Evolutionary conservation across 2,113 vertebrate species (phyloP).

Genomic region (Peromyscus californicus): DNA sequence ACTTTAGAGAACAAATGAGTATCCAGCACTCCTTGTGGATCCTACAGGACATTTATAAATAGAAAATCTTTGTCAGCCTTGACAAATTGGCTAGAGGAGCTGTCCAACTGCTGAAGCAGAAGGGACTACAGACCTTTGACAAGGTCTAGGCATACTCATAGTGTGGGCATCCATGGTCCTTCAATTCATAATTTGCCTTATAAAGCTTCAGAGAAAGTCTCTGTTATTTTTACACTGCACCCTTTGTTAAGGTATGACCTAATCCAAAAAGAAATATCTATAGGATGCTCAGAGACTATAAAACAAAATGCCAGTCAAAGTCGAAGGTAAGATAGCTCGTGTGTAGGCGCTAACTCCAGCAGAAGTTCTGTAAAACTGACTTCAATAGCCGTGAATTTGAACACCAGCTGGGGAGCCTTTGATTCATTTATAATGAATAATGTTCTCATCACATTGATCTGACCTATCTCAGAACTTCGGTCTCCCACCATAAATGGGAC

Average conservation of each 20-base stretch:
- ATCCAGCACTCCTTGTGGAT: background rate
- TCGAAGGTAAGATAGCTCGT: background rate
- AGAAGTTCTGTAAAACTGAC: background rate
- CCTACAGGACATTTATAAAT: slow-evolving; percentile 47
- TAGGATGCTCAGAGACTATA: background rate
- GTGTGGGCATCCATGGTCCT: background rate
- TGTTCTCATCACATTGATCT: background rate
- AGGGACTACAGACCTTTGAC: background rate
- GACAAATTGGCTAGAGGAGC: slow-evolving; percentile 19
- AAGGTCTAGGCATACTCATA: background rate
- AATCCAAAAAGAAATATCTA: background rate
- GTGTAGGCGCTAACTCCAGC: background rate
- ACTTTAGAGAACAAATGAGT: slow-evolving; percentile 61
- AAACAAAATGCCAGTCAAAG: background rate
- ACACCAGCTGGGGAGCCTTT: background rate
- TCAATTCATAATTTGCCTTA: background rate
- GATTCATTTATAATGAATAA: background rate
- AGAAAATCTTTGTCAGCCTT: slow-evolving; percentile 41
- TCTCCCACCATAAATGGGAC: background rate
- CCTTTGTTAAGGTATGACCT: slow-evolving; percentile 32
- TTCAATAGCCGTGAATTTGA: background rate
- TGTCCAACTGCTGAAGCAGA: slow-evolving; percentile 27
- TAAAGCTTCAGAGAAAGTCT: slow-evolving; percentile 37
- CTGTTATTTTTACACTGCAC: background rate
- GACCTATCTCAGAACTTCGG: background rate